These are phyloP conservation scores for Reinhardtius hippoglossoides DNA, from an alignment of 2,113 vertebrate species.

Conservation along the genomic window DNA sequence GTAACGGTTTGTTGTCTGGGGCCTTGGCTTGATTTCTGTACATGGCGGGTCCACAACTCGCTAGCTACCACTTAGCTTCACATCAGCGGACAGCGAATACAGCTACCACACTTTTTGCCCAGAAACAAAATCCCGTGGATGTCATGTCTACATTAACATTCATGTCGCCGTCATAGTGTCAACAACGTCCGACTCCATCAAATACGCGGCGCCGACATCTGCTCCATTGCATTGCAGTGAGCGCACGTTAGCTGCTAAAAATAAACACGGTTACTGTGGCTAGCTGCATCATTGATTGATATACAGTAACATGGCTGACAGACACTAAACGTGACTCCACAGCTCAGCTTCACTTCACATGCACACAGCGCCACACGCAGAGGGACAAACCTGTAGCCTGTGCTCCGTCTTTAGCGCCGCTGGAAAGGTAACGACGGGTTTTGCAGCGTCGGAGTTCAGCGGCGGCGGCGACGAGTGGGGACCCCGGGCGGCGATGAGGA, in stretches of 20 bases:
- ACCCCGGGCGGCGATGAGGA: constrained; percentile 74
- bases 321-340: constrained; percentile 61
- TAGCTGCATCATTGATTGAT: constrained; percentile 79
- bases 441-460: constrained; percentile 70
- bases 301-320: constrained; percentile 80
- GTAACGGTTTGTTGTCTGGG: constrained; percentile 8
- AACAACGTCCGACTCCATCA: background rate
- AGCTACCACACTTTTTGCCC: background rate
- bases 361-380: background rate
- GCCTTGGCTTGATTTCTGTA: constrained; percentile 48
- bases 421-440: constrained; percentile 46
- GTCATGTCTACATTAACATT: too few relatives aligned
- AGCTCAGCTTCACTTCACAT: constrained; percentile 5
- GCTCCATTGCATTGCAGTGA: constrained; percentile 51
- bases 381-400: constrained; percentile 74
- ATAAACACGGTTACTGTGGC: constrained; percentile 75
- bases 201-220: background rate
- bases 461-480: constrained; percentile 62
- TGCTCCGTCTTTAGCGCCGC: constrained; percentile 61
- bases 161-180: background rate
- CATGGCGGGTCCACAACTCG: constrained; percentile 40
- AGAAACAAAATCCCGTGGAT: background rate
- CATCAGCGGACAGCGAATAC: constrained; percentile 43
- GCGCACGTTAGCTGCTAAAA: constrained; percentile 77
- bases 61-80: constrained; percentile 55